Evolutionary conservation across 2,888 invertebrate genomes (phyloP).

Genomic region (Mythimna lalbum): DNA sequence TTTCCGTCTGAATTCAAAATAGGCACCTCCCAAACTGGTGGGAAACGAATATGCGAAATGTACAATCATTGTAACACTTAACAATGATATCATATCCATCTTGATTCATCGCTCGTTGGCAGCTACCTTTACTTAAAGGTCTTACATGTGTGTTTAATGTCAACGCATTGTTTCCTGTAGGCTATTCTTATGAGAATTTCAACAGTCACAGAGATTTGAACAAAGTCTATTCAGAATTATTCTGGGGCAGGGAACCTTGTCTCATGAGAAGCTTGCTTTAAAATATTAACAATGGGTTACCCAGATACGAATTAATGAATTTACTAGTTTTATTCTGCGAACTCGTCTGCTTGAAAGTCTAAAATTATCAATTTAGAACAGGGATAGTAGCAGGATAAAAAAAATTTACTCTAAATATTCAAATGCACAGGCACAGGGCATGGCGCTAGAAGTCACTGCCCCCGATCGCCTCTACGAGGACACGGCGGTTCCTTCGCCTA

Average conservation of each 20-base stretch:
- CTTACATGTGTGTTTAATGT: slow-evolving; percentile 43
- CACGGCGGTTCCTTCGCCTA: too few relatives aligned
- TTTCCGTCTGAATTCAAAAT: too few relatives aligned
- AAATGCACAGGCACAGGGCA: too few relatives aligned
- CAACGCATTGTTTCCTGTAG: slow-evolving; percentile 49
- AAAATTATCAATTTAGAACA: background rate
- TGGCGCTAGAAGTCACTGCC: too few relatives aligned
- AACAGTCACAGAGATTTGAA: slow-evolving; percentile 33
- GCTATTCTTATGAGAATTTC: slow-evolving; percentile 39
- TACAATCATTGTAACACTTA: too few relatives aligned
- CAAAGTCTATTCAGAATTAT: slow-evolving; percentile 30
- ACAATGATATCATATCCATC: slow-evolving; percentile 23
- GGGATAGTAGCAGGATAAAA: background rate
- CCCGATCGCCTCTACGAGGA: too few relatives aligned
- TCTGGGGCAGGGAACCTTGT: slow-evolving; percentile 1
- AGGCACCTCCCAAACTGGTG: too few relatives aligned
- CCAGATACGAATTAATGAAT: background rate
- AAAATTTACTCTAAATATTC: background rate
- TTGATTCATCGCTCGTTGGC: slow-evolving; percentile 27
- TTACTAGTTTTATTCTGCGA: background rate
- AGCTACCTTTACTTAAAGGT: slow-evolving; percentile 58
- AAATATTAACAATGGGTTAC: background rate
- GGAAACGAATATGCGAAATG: too few relatives aligned
- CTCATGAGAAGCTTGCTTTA: background rate
- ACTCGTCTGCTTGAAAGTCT: background rate